Base-by-base conservation (phyloP, 2,888 invertebrate genomes). In the Parascotia fuliginaria region DNA sequence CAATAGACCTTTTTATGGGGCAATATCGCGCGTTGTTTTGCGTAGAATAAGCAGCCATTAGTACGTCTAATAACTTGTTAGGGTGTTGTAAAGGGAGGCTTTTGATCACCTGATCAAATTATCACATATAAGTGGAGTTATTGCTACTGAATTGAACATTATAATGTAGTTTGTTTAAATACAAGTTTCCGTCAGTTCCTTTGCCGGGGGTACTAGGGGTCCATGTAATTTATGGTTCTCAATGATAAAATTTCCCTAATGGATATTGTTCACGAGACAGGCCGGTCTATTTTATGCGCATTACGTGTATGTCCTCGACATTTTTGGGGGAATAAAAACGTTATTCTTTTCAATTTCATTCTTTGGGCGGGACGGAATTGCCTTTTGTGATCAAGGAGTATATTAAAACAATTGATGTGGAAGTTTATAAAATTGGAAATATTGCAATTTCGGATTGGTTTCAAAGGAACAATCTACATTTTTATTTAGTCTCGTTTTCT, bases 161-260 rank as follows among this genome's bases (percentile, higher is more conserved):
- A 87, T 71, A 89, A 89, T 85, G 78, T 83, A 83, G 86, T 88
- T 89, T 87, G 82, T 86, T 87, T 89, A 87, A 89, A 85, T 77
- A 85, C 77, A 79, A 83, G 81, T 84, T 83, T 83, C 74, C 78
- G 77, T 75, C 73, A 61, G 73, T 44, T 19, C 33, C 15, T 36
- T 13, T 27, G n/a, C 61, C 11, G 11, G 11, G 50, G 43, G 34
- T 24, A 42, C 38, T 48, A 31, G 73, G 82, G 81, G 85, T 83
- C 62, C 66, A 61, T 50, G 68, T 85, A 85, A 89, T 89, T 89
- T 89, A 89, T 88, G 73, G 82, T 77, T 75, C 75, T 75, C 74
- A 77, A 82, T 85, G 84, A 89, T 85, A 87, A 88, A 85, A 83
- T 81, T 83, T 79, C 75, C 77, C 75, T 86, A 86, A 86, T 86